A percentile compares a stretch with the other conserved stretches of the same genome.
phyloP scores from a whole-genome alignment of 2,888 invertebrate genomes.

The Sphecodes monilicornis region DNA sequence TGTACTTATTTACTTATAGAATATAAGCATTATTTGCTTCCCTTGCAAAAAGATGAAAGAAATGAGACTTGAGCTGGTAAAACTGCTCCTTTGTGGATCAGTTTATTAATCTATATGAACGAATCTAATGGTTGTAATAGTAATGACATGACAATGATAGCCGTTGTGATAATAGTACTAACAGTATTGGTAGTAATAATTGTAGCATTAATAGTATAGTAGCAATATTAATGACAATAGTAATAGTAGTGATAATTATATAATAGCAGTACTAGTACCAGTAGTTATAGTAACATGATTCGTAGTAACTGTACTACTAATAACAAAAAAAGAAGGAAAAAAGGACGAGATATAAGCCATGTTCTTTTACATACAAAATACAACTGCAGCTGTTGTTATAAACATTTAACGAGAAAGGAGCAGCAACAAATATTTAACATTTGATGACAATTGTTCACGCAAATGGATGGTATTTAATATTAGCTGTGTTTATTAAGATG shows the following conservation, averaged over 20 bases:
- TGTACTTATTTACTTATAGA: slow-evolving; percentile 29
- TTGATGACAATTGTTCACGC: slow-evolving; percentile 68
- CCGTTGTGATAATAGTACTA: slow-evolving; percentile 43
- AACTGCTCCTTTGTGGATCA: slow-evolving; percentile 74
- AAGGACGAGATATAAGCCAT: slow-evolving; percentile 69
- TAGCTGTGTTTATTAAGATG: slow-evolving; percentile 83
- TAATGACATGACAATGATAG: slow-evolving; percentile 45
- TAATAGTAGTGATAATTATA: slow-evolving; percentile 44
- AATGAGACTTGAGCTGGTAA: slow-evolving; percentile 46
- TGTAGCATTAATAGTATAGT: slow-evolving; percentile 43
- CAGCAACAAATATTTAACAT: slow-evolving; percentile 58
- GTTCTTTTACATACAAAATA: slow-evolving; percentile 82
- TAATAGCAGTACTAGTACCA: slow-evolving; percentile 37
- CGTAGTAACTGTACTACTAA: slow-evolving; percentile 31
- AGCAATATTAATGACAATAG: slow-evolving; percentile 43
- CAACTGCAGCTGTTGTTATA: slow-evolving; percentile 77
- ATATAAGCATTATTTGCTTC: slow-evolving; percentile 40
- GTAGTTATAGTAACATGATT: slow-evolving; percentile 32
- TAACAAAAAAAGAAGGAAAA: slow-evolving; percentile 34
- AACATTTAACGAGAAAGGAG: slow-evolving; percentile 55
- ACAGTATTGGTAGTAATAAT: slow-evolving; percentile 45
- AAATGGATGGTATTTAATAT: slow-evolving; percentile 76
- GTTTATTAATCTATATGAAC: slow-evolving; percentile 79
- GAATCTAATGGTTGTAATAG: slow-evolving; percentile 61
- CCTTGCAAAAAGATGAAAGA: slow-evolving; percentile 38